Evolutionary conservation across 2,797 vertebrate genomes (phyloP), one percentile per base, ranked within the genome.

Genomic region (Chromis chromis): DNA sequence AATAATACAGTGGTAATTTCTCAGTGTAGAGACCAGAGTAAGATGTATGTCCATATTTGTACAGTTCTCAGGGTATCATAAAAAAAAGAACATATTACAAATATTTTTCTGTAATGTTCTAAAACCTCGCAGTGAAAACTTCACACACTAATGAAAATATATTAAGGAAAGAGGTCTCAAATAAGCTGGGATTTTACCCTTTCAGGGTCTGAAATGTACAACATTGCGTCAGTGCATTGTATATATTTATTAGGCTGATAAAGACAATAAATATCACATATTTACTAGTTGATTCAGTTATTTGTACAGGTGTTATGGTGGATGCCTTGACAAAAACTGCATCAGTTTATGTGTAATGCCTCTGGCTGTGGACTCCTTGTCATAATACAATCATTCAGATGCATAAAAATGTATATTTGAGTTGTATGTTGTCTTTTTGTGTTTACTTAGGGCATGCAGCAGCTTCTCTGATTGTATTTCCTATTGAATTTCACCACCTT

Each of bases 401-500:
- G 17, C 5, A 46, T 7, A 7, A 46, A 46, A 46, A 19, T 46
- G 17, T 7, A 17, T 16, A 6, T 19, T 19, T 25, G 25, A 25
- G 4, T 25, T 25, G 25, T 17, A 2, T 48, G 19, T n/a, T 48
- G 19, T 48, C 46, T 10, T 13, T 50, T 50, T 22, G 11, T 50
- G 22, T 53, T 27, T 27, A 14, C 16, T 54, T 28, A 21, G 63
- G 19, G 36, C 19, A 25, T 56, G 31, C 31, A 56, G 9, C 6
- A 3, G 9, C 6, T 3, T 65, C 3, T 28, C 9, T 8, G 12
- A 4, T 11, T 42, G 9, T 28, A 63, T 84, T 79, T 81, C 50
- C 49, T 79, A 16, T 72, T 62, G 2, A 84, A 67, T 62, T 74
- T 3, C 55, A 19, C 91, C 93, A 85, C 79, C 91, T 83, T 79